Conservation (phyloP, 2,113 vertebrate genomes). For the Scopus umbretta region DNA sequence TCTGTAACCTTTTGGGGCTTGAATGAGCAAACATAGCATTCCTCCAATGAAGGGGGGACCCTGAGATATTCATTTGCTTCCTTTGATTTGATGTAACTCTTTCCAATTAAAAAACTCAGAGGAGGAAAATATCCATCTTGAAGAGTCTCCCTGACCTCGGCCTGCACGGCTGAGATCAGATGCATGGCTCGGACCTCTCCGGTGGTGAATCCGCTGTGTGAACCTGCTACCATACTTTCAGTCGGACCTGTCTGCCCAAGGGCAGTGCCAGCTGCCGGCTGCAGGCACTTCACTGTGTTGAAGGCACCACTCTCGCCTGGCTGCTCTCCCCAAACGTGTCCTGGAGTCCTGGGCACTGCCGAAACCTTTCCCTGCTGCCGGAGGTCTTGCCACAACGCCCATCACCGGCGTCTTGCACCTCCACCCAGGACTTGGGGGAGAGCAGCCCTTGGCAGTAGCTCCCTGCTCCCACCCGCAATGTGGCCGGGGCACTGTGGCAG, state of each 20-base stretch:
- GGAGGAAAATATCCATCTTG: background rate
- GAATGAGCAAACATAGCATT: background rate
- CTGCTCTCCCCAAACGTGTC: background rate
- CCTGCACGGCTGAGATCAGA: background rate
- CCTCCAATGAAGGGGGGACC: background rate
- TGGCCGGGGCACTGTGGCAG: too few species aligned
- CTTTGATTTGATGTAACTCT: background rate
- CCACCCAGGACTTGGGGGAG: fast-evolving
- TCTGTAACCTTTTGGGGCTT: background rate
- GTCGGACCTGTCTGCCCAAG: background rate
- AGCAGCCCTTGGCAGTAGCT: background rate
- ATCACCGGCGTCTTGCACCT: background rate
- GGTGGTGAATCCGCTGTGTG: fast-evolving
- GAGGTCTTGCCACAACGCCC: background rate
- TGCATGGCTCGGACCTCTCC: background rate
- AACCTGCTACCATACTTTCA: background rate
- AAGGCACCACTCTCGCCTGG: fast-evolving
- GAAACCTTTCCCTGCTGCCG: background rate
- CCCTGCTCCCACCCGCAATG: background rate
- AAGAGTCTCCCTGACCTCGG: background rate
- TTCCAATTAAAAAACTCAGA: background rate
- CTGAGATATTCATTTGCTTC: background rate
- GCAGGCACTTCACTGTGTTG: fast-evolving
- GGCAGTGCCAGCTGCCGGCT: background rate
- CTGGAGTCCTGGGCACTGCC: fast-evolving